Evolutionary conservation across 2,888 invertebrate genomes (phyloP).

Genomic region (Hirtodrosophila cameraria): DNA sequence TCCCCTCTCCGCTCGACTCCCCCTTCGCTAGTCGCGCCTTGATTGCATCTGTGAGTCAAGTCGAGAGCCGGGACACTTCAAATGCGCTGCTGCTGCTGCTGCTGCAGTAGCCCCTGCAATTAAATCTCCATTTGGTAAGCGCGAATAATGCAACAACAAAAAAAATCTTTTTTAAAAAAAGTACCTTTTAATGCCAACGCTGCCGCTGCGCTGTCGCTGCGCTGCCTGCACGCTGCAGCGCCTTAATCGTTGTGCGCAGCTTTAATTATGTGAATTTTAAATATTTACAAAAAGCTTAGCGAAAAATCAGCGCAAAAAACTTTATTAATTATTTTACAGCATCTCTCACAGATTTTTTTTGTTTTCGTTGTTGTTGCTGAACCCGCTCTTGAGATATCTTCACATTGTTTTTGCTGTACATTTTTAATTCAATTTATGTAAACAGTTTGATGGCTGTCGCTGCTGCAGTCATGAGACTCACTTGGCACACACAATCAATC

Average conservation of each 20-base stretch:
- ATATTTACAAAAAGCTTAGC: slow-evolving; percentile 77
- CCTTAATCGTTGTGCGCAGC: slow-evolving; percentile 69
- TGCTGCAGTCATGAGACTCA: slow-evolving; percentile 54
- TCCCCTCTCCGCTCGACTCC: neutral
- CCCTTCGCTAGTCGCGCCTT: slow-evolving; percentile 24
- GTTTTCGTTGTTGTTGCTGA: slow-evolving; percentile 19
- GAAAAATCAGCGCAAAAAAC: slow-evolving; percentile 75
- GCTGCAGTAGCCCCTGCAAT: slow-evolving; percentile 76
- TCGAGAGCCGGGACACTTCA: slow-evolving; percentile 30
- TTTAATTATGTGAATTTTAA: slow-evolving; percentile 81
- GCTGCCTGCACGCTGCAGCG: neutral
- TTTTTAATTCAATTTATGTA: slow-evolving; percentile 78
- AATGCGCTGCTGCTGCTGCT: slow-evolving; percentile 11
- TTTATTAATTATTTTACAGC: slow-evolving; percentile 80
- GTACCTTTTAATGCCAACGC: slow-evolving; percentile 63
- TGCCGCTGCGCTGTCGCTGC: neutral
- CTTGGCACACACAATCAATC: slow-evolving; percentile 68
- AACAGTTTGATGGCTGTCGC: slow-evolving; percentile 70
- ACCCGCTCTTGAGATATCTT: slow-evolving; percentile 40
- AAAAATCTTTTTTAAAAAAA: slow-evolving; percentile 40
- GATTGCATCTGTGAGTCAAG: slow-evolving; percentile 62
- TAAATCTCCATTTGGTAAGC: slow-evolving; percentile 78
- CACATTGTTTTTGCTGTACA: slow-evolving; percentile 24
- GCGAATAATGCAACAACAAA: slow-evolving; percentile 29
- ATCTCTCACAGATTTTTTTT: slow-evolving; percentile 53